Evolutionary conservation across 2,113 vertebrate genomes (phyloP), one percentile per base, ranked within the genome.

Genomic region (Bubo scandiacus): DNA sequence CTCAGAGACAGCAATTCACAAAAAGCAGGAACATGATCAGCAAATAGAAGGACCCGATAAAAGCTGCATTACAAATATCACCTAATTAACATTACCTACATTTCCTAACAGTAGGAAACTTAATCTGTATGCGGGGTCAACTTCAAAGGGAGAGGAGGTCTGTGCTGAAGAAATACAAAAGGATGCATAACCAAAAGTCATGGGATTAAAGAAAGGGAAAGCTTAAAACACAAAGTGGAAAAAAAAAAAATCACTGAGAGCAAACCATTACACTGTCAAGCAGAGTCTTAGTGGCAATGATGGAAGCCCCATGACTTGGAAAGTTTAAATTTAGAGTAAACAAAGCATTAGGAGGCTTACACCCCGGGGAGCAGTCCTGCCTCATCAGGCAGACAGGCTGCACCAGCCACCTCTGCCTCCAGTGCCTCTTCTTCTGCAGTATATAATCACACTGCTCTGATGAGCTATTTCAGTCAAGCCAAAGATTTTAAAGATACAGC

Each of bases 261-360:
- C 42, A 91, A 90, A 59, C 25, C 62, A 83, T 95, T 90, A 88
- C 38, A 85, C 58, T 93, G 84, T 88, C 93, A 97, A 83, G 71
- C 20, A 83, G 47, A 51, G 38, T 93, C 87, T 94, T 70, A 82
- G 47, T n/a, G 67, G 74, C 75, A 93, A 66, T 83, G 91, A 94
- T 73, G 88, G 96, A 97, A 92, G 61, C 57, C 77, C 91, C 40
- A 36, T 92, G 90, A 92, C 55, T 92, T 65, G 68, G 51, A 92
- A 92, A 92, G 94, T 92, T 95, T 95, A 96, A 95, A 95, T 82
- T 93, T 91, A 95, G 91, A 91, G 86, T 92, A 94, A 95, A 95
- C 84, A 97, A 94, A 87, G 89, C 87, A 95, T 96, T 95, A 95
- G 79, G 34, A 91, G 67, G 62, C n/a, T 91, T 94, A 85, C 12